Evolutionary conservation across 2,888 invertebrate species (phyloP), one percentile per base, ranked within the genome.

Genomic region (Drosophila pseudotakahashii): DNA sequence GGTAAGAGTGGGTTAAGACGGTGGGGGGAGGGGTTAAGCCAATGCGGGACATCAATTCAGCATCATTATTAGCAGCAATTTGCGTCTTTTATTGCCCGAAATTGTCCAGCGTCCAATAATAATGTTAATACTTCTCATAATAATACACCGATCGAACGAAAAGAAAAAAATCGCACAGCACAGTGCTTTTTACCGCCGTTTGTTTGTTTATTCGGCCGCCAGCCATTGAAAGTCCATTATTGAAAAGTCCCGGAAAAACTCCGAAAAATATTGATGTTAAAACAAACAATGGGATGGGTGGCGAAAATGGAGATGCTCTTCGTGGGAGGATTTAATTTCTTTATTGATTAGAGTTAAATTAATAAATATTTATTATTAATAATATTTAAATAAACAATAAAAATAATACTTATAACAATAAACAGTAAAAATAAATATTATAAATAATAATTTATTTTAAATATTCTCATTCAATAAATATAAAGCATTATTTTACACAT

Each of bases 101-200:
- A 87, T 87, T 82, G 86, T 81, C 79, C 77, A 76, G 75, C 81
- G 82, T 82, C 80, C 85, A 85, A 82, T 73, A 85, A 81, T 85
- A 85, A 81, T 81, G 80, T 74, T 82, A 52, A 82, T 76, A 73
- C 79, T 81, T 82, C 72, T 82, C 81, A 81, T 81, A 80, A 75
- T 62, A 71, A 80, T 75, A 76, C 57, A 62, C 60, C 55, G 47
- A 64, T 67, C 67, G 58, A 67, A 71, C 78, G 67, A 75, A 67
- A 67, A 71, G 76, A 64, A 75, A 67, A 72, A 75, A 63, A 53
- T 76, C 50, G 26, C 26, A 26, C 26, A 58, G 62, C 61, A 55
- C 52, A 34, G 26, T 36, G 47, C 32, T 52, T 32, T 42, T 53
- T 44, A n/a, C 45, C 23, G 54, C 44, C 36, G 48, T 55, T 55